Conservation (phyloP, 2,113 vertebrate genomes). For the Puffinus mauretanicus region DNA sequence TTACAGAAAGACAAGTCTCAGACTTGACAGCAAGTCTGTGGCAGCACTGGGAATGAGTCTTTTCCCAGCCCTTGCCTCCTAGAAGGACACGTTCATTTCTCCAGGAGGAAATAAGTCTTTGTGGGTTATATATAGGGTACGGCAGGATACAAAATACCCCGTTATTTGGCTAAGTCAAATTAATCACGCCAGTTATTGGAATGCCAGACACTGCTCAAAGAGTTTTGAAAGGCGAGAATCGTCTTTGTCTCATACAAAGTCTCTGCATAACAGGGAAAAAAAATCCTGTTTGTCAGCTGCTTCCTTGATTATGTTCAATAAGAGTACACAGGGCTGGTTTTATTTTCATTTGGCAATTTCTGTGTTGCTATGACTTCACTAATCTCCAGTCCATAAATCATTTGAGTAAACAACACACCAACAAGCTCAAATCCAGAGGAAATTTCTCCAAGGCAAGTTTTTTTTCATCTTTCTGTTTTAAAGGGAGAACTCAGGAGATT, state of each 20-base stretch:
- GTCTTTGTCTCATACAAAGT: background rate
- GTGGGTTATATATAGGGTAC: background rate
- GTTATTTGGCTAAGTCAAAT: background rate
- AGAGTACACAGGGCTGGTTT: conserved; percentile 34
- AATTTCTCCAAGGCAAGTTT: conserved; percentile 56
- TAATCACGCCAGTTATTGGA: background rate
- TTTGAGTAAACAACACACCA: conserved; percentile 67
- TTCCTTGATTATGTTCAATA: conserved; percentile 39
- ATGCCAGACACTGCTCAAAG: background rate
- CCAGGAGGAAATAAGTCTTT: background rate
- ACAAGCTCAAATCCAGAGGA: conserved; percentile 49
- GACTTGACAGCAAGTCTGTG: background rate
- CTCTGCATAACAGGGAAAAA: background rate
- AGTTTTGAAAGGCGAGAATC: background rate
- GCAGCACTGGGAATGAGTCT: background rate
- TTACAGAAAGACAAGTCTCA: background rate
- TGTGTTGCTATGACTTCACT: conserved; percentile 58
- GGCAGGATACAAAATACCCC: background rate
- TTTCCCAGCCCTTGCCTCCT: background rate
- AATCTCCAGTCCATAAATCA: conserved; percentile 67
- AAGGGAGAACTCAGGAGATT: conserved; percentile 29
- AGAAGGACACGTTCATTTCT: background rate
- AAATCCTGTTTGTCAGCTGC: conserved; percentile 26
- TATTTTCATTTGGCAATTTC: conserved; percentile 65
- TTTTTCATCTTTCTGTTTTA: conserved; percentile 53